phyloP scores from a whole-genome alignment of 2,888 invertebrate genomes.

The Spisula subtruncata region DNA sequence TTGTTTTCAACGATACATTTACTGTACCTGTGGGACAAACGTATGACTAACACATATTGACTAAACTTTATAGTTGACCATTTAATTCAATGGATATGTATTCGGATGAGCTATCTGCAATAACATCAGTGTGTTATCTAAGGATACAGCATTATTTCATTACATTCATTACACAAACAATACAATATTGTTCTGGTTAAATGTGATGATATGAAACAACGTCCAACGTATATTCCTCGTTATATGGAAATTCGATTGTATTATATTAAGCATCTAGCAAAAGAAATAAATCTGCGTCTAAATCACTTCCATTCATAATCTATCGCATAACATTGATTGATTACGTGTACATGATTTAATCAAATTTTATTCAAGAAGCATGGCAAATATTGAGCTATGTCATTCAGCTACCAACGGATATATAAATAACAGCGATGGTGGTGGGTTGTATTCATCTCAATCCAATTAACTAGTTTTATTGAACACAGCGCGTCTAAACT shows the following conservation, averaged over 20 bases:
- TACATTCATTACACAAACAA: too few species aligned
- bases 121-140: too few species aligned
- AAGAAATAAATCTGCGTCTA: constrained; percentile 28
- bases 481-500: neutral
- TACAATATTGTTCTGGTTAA: too few species aligned
- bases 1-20: too few species aligned
- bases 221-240: neutral
- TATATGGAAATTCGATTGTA: neutral
- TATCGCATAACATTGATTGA: constrained; percentile 8
- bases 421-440: neutral
- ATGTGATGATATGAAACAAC: neutral
- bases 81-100: too few species aligned
- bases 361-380: constrained; percentile 24
- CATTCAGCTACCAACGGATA: constrained; percentile 5
- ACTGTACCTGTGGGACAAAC: too few species aligned
- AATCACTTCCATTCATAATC: constrained; percentile 21
- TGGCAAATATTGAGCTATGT: neutral
- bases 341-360: constrained; percentile 19
- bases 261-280: neutral
- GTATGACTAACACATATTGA: too few species aligned
- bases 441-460: neutral
- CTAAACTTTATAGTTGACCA: too few species aligned
- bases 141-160: too few species aligned
- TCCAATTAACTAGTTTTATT: constrained; percentile 13
- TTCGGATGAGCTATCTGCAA: too few species aligned